Conservation (phyloP, 2,797 vertebrate genomes). For the Typhlichthys eigenmanni region DNA sequence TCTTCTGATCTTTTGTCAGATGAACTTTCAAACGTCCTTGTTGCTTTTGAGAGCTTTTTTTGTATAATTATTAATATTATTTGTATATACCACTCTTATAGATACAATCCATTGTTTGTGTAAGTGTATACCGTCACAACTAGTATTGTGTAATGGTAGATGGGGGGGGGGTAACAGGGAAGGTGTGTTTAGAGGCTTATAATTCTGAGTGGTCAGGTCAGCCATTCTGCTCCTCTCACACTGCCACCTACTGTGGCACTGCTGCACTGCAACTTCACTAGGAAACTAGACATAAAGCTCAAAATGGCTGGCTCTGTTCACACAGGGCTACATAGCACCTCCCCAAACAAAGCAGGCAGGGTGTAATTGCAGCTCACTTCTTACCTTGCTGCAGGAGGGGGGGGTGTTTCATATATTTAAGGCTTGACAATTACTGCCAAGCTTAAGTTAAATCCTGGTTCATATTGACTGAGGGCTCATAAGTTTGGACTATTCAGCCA, state of each 20-base stretch:
- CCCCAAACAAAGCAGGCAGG: conserved; percentile 41
- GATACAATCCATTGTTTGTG: too few species aligned
- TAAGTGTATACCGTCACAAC: too few species aligned
- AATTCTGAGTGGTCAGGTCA: conserved; percentile 30
- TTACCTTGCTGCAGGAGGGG: conserved; percentile 31
- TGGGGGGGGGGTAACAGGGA: too few species aligned
- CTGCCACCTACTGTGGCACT: conserved; percentile 72
- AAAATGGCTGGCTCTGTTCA: conserved; percentile 60
- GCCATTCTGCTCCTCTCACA: conserved; percentile 34
- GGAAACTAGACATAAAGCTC: conserved; percentile 51
- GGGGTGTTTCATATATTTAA: conserved; percentile 32
- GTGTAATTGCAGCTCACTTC: conserved; percentile 44
- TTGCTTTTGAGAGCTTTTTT: too few species aligned
- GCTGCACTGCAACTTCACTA: conserved; percentile 47
- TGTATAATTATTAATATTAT: too few species aligned
- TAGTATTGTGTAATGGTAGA: too few species aligned
- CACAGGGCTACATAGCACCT: conserved; percentile 35
- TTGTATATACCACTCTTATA: too few species aligned
- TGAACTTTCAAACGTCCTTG: too few species aligned
- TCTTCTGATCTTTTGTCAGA: too few species aligned
- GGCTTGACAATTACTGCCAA: conserved; percentile 15
- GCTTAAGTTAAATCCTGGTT: not conserved
- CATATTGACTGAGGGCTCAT: not conserved
- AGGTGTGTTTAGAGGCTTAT: conserved; percentile 13
- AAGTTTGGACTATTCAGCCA: not conserved